A percentile compares a stretch with the other conserved stretches of the same genome.
phyloP scores from a whole-genome alignment of 2,888 invertebrate genomes.

The Brachyptera risi region DNA sequence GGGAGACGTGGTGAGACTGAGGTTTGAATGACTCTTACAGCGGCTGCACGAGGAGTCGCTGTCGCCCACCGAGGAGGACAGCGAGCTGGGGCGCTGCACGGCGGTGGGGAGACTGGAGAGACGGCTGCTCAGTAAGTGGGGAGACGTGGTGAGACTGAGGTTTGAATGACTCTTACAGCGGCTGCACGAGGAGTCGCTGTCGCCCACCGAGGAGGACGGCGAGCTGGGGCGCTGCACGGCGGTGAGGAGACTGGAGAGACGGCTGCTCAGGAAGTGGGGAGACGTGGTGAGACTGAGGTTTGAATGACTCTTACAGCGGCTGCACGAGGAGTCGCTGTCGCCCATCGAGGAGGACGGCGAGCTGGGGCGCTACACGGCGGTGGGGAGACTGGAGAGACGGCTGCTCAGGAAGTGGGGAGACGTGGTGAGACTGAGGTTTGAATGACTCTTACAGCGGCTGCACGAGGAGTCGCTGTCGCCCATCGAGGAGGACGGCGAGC shows the following conservation, averaged over 20 bases:
- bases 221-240: conserved; percentile 25
- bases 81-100: too few species aligned
- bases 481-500: conserved; percentile 47
- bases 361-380: conserved; percentile 18
- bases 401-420: conserved; percentile 55
- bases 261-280: conserved; percentile 54
- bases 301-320: background rate
- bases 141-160: too few species aligned
- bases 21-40: too few species aligned
- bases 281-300: conserved; percentile 36
- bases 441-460: conserved; percentile 19
- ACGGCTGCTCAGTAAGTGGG: too few species aligned
- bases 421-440: background rate
- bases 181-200: conserved; percentile 20
- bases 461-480: conserved; percentile 19
- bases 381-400: conserved; percentile 33
- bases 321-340: conserved; percentile 21
- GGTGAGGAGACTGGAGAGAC: conserved; percentile 21
- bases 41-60: too few species aligned
- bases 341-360: conserved; percentile 41
- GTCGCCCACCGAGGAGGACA: too few species aligned
- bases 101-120: too few species aligned
- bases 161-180: background rate
- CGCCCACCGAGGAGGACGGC: conserved; percentile 40
- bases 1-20: too few species aligned